phyloP scores from a whole-genome alignment of 1,140 invertebrate genomes.

The Cyrtorhinus lividipennis region DNA sequence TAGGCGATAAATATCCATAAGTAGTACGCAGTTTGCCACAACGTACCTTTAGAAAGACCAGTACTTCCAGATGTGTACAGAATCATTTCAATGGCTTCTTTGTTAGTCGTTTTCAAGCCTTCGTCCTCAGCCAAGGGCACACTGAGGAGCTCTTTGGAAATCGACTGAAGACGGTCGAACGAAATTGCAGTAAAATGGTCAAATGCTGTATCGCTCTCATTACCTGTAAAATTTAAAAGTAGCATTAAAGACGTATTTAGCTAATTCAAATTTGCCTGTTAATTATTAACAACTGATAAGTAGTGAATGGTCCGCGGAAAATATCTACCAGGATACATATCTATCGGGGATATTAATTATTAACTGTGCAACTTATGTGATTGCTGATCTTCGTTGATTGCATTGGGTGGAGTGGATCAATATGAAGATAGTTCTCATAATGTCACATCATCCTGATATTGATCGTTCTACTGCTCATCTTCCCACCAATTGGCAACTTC shows the following conservation, averaged over 20 bases:
- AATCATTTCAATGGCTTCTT: constrained; percentile 45
- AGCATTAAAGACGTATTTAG: not conserved
- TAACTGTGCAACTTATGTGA: too few relatives aligned
- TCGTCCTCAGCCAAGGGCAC: constrained; percentile 19
- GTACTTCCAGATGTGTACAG: constrained; percentile 89
- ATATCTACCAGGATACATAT: not conserved
- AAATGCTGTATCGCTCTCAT: not conserved
- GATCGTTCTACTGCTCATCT: too few relatives aligned
- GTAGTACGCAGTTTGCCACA: too few relatives aligned
- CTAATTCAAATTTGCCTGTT: not conserved
- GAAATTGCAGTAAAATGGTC: not conserved
- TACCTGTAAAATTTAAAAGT: not conserved
- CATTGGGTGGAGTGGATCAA: too few relatives aligned
- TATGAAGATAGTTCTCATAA: too few relatives aligned
- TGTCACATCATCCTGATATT: too few relatives aligned
- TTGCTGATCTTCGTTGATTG: too few relatives aligned
- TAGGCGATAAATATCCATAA: too few relatives aligned
- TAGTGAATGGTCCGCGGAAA: not conserved
- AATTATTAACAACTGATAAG: not conserved
- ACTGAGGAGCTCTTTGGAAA: not conserved
- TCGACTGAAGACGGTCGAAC: not conserved
- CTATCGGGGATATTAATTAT: too few relatives aligned
- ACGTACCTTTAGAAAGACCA: constrained; percentile 78
- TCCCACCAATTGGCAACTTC: too few relatives aligned
- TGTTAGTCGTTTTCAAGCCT: constrained; percentile 24